Evolutionary conservation across 2,888 invertebrate species (phyloP).

Genomic region (Reticulitermes lucifugus): DNA sequence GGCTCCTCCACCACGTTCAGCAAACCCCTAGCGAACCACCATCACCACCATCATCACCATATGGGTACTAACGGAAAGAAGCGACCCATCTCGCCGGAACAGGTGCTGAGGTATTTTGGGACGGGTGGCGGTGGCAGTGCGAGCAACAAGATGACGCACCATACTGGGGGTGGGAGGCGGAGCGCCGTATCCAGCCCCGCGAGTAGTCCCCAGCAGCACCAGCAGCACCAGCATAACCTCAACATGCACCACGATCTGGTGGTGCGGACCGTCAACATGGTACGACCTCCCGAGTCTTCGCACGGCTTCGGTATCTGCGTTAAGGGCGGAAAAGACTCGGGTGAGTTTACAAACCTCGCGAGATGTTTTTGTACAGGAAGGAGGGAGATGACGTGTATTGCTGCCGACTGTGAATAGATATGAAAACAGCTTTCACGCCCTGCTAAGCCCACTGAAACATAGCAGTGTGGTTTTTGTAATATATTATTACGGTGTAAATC

Average conservation of each 20-base stretch:
- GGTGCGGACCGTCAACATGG: conserved; percentile 88
- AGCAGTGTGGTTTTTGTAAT: too few relatives aligned
- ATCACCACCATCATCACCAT: conserved; percentile 48
- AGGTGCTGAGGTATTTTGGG: conserved; percentile 65
- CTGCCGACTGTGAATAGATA: too few relatives aligned
- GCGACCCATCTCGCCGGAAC: conserved; percentile 87
- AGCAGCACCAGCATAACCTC: conserved; percentile 46
- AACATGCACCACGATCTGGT: conserved; percentile 75
- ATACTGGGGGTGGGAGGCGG: conserved; percentile 63
- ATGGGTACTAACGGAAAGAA: conserved; percentile 71
- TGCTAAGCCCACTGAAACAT: too few relatives aligned
- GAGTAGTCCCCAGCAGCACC: conserved; percentile 34
- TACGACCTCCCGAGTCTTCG: conserved; percentile 78
- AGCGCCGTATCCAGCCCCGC: conserved; percentile 73
- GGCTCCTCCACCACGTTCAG: conserved; percentile 71
- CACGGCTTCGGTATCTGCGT: conserved; percentile 93
- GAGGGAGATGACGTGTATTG: too few relatives aligned
- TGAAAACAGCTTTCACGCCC: too few relatives aligned
- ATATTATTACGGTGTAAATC: too few relatives aligned
- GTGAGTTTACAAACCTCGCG: conserved; percentile 64
- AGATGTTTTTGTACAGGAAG: too few relatives aligned
- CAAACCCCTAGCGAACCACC: conserved; percentile 28
- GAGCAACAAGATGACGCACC: conserved; percentile 62
- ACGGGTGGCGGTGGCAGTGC: conserved; percentile 53
- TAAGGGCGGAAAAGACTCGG: conserved; percentile 91